These are phyloP conservation scores for Cinara cedri DNA, from an alignment of 2,888 invertebrate species.

Conservation along the genomic window DNA sequence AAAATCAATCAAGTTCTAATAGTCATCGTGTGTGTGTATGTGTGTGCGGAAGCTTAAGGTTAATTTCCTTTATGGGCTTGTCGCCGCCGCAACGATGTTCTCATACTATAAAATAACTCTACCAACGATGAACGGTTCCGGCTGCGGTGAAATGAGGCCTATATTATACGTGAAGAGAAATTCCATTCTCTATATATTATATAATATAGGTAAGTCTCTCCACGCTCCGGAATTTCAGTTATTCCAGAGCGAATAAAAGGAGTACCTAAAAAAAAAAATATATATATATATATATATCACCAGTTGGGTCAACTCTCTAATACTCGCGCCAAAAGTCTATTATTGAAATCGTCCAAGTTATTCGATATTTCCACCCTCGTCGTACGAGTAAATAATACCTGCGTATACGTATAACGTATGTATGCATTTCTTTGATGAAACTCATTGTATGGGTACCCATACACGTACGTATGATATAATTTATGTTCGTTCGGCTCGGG, in stretches of 20 bases:
- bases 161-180: constrained; percentile 25
- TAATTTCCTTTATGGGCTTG: not conserved
- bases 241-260: not conserved
- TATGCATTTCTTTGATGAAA: not conserved
- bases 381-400: too few relatives aligned
- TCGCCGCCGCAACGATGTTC: not conserved
- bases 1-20: constrained; percentile 22
- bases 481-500: constrained; percentile 14
- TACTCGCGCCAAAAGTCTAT: constrained; percentile 30
- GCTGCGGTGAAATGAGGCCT: constrained; percentile 27
- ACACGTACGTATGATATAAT: not conserved
- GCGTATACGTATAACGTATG: too few relatives aligned
- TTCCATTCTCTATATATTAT: constrained; percentile 13
- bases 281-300: not conserved
- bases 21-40: not conserved
- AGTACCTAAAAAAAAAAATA: not conserved
- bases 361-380: constrained; percentile 3
- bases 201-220: too few relatives aligned
- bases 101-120: not conserved
- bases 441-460: not conserved
- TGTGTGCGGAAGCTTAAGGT: not conserved
- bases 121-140: constrained; percentile 11
- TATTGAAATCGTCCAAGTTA: constrained; percentile 45
- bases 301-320: constrained; percentile 21
- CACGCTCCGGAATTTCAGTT: constrained; percentile 29